Evolutionary conservation across 2,888 invertebrate species (phyloP).

Genomic region (Caenorhabditis virilis): DNA sequence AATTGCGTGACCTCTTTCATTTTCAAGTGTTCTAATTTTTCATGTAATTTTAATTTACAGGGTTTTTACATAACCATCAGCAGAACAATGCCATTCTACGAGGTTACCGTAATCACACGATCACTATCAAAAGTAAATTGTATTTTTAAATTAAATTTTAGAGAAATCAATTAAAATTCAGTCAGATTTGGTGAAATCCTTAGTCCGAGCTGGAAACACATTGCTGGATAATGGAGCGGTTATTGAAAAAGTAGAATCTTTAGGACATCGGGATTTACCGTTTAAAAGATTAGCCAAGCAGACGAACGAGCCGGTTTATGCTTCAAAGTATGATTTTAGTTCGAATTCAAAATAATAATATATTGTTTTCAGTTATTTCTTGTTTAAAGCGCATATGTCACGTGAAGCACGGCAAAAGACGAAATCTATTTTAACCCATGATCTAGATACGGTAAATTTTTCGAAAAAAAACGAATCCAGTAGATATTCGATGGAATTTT

Average conservation of each 20-base stretch:
- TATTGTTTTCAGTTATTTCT: conserved; percentile 49
- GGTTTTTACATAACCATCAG: too few species aligned
- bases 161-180: too few species aligned
- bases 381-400: conserved; percentile 59
- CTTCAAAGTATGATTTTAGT: conserved; percentile 63
- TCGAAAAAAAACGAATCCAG: too few species aligned
- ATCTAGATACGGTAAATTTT: conserved; percentile 56
- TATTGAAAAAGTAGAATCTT: conserved; percentile 59
- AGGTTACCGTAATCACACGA: conserved; percentile 61
- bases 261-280: conserved; percentile 64
- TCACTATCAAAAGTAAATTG: conserved; percentile 61
- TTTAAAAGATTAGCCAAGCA: conserved; percentile 58
- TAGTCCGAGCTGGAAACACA: conserved; percentile 58
- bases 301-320: conserved; percentile 60
- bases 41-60: too few species aligned
- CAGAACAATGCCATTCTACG: conserved; percentile 66
- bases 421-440: conserved; percentile 55
- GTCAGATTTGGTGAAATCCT: conserved; percentile 58
- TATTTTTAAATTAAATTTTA: too few species aligned
- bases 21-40: too few species aligned
- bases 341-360: not conserved
- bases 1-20: too few species aligned
- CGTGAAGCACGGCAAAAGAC: conserved; percentile 48
- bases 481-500: too few species aligned
- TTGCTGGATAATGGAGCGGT: conserved; percentile 65